phyloP scores from a whole-genome alignment of 2,888 invertebrate genomes.

The Ametastegia equiseti region DNA sequence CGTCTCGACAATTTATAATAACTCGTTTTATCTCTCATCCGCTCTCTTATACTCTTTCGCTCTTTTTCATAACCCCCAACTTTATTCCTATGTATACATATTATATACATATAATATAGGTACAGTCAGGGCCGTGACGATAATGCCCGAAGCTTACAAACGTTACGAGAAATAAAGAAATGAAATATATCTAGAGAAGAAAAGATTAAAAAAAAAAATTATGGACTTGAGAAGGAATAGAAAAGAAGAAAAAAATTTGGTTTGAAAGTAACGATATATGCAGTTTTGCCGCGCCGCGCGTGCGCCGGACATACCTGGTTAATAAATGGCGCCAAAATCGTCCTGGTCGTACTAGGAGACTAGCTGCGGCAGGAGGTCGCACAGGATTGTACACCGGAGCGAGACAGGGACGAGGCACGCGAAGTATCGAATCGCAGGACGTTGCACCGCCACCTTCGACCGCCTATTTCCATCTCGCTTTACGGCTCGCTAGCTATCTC shows the following conservation, averaged over 20 bases:
- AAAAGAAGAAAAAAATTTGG: slow-evolving; percentile 48
- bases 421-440: slow-evolving; percentile 53
- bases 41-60: slow-evolving; percentile 15
- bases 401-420: slow-evolving; percentile 50
- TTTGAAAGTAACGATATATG: background rate
- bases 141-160: background rate
- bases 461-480: slow-evolving; percentile 9
- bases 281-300: slow-evolving; percentile 1
- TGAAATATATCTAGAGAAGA: background rate
- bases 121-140: background rate
- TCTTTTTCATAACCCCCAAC: too few species aligned
- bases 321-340: slow-evolving; percentile 69
- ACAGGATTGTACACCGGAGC: slow-evolving; percentile 67
- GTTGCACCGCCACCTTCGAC: slow-evolving; percentile 48
- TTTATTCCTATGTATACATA: background rate
- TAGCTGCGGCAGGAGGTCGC: slow-evolving; percentile 70
- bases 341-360: slow-evolving; percentile 73
- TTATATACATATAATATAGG: too few species aligned
- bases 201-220: background rate
- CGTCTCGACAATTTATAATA: slow-evolving; percentile 50
- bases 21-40: slow-evolving; percentile 31
- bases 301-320: slow-evolving; percentile 59
- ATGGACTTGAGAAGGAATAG: slow-evolving; percentile 27
- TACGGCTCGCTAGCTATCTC: background rate
- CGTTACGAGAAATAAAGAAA: background rate